Conservation (phyloP, 2,797 vertebrate species). For the Mormyrus proboscirostris region DNA sequence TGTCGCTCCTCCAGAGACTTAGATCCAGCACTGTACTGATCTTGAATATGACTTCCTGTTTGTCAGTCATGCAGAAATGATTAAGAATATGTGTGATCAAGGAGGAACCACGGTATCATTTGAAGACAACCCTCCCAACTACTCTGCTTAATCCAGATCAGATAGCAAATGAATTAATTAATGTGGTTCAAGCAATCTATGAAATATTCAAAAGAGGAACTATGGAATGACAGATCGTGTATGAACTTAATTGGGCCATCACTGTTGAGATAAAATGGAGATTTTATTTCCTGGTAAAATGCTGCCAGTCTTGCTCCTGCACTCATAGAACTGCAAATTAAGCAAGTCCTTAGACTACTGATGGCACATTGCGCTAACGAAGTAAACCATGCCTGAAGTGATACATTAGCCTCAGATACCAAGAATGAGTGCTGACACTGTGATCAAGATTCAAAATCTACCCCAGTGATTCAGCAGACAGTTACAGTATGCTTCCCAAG, state of each 20-base stretch:
- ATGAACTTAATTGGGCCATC: slow-evolving; percentile 55
- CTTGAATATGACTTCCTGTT: background rate
- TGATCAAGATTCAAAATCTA: slow-evolving; percentile 12
- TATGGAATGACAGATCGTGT: slow-evolving; percentile 51
- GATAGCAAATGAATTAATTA: slow-evolving; percentile 55
- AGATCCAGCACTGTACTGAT: background rate
- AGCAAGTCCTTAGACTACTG: slow-evolving; percentile 44
- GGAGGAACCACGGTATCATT: background rate
- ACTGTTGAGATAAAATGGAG: slow-evolving; percentile 42
- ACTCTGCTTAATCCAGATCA: slow-evolving; percentile 8
- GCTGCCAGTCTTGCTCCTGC: slow-evolving; percentile 43
- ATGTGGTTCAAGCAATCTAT: slow-evolving; percentile 51
- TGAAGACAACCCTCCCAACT: background rate
- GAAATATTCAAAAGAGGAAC: slow-evolving; percentile 51
- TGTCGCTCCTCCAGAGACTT: background rate
- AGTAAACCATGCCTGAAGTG: slow-evolving; percentile 40
- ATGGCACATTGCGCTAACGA: slow-evolving; percentile 43
- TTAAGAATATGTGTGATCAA: background rate
- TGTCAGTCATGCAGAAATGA: background rate
- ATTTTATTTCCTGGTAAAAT: slow-evolving; percentile 56
- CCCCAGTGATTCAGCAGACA: background rate
- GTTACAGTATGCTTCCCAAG: background rate
- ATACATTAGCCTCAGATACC: slow-evolving; percentile 26
- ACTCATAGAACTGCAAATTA: slow-evolving; percentile 46
- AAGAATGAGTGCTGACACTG: slow-evolving; percentile 27